Evolutionary conservation across 2,888 invertebrate species (phyloP).

Genomic region (Dendrolimus houi): DNA sequence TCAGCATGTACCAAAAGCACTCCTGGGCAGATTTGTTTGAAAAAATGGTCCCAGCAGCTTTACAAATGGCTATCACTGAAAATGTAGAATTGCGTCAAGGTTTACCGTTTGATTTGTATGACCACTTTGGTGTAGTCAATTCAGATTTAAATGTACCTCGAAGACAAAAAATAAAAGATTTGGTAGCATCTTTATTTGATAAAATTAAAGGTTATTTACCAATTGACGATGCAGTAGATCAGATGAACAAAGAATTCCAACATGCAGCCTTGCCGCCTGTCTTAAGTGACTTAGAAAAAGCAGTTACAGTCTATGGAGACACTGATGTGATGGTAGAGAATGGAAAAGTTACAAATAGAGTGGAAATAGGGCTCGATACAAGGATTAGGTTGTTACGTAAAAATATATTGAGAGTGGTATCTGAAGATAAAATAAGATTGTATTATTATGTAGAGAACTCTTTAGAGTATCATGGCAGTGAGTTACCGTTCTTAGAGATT

Average conservation of each 20-base stretch:
- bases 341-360: conserved; percentile 78
- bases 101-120: conserved; percentile 86
- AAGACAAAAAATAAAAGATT: conserved; percentile 66
- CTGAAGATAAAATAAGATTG: conserved; percentile 78
- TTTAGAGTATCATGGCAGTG: conserved; percentile 88
- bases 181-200: conserved; percentile 73
- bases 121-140: conserved; percentile 83
- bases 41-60: conserved; percentile 84
- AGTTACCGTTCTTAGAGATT: conserved; percentile 82
- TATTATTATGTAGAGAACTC: conserved; percentile 93
- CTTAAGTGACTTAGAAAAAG: conserved; percentile 79
- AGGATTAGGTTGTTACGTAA: conserved; percentile 75
- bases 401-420: conserved; percentile 78
- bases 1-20: conserved; percentile 94
- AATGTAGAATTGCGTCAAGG: conserved; percentile 85
- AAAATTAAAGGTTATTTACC: conserved; percentile 78
- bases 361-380: conserved; percentile 81
- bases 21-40: conserved; percentile 93
- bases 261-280: conserved; percentile 93
- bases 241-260: conserved; percentile 89
- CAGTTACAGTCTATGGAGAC: conserved; percentile 83
- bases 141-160: conserved; percentile 64
- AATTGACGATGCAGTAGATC: conserved; percentile 89
- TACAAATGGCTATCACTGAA: conserved; percentile 82
- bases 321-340: conserved; percentile 80